phyloP scores from a whole-genome alignment of 2,113 vertebrate genomes.

The Andinoacara biseriatus region DNA sequence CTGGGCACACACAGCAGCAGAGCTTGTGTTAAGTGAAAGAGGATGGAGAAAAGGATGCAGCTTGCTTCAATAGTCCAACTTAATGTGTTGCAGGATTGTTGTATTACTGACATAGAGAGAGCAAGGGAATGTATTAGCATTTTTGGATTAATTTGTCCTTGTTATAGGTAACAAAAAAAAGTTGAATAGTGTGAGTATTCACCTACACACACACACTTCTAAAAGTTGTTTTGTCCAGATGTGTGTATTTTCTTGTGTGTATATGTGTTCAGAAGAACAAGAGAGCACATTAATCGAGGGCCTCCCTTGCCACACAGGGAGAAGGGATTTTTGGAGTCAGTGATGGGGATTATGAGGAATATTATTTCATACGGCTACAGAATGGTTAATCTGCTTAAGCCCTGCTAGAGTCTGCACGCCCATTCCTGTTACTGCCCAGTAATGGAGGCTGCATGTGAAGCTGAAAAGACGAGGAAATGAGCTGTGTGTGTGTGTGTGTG shows the following conservation, averaged over 20 bases:
- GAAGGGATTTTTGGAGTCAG: slow-evolving; percentile 54
- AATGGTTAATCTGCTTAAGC: slow-evolving; percentile 69
- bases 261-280: slow-evolving; percentile 36
- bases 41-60: neutral
- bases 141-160: neutral
- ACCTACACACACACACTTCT: neutral
- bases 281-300: slow-evolving; percentile 18
- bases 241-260: neutral
- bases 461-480: slow-evolving; percentile 12
- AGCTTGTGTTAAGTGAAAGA: neutral
- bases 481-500: slow-evolving; percentile 26
- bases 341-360: slow-evolving; percentile 65
- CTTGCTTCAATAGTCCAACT: neutral
- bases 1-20: neutral
- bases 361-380: slow-evolving; percentile 62
- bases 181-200: neutral
- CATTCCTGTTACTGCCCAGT: slow-evolving; percentile 35
- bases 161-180: neutral
- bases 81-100: neutral
- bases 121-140: neutral
- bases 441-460: slow-evolving; percentile 2
- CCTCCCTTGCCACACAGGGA: slow-evolving; percentile 52
- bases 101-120: neutral
- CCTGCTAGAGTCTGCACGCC: slow-evolving; percentile 47
- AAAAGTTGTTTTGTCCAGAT: slow-evolving; percentile 5